A percentile compares a stretch with the other conserved stretches of the same genome.
Evolutionary conservation across 2,113 vertebrate genomes (phyloP).

Genomic region (Azemiops feae): DNA sequence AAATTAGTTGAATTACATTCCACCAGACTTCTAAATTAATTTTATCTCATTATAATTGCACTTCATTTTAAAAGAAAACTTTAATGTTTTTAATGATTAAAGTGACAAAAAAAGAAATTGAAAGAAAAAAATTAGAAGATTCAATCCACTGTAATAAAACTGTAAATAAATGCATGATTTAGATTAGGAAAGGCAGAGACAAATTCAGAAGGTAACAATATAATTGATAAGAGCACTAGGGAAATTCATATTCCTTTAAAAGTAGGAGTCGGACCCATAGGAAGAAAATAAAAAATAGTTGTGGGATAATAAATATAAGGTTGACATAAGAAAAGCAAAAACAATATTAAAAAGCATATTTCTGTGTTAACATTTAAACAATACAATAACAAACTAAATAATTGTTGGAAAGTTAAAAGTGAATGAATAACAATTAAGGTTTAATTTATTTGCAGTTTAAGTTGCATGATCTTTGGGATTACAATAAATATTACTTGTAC

Average conservation of each 20-base stretch:
- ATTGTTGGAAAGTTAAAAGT: not conserved
- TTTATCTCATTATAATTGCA: not conserved
- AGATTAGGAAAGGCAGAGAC: not conserved
- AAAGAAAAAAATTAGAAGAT: not conserved
- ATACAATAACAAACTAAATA: not conserved
- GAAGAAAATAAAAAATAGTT: not conserved
- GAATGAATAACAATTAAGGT: not conserved
- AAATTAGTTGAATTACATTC: not conserved
- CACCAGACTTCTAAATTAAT: constrained; percentile 42
- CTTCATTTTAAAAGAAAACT: not conserved
- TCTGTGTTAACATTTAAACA: not conserved
- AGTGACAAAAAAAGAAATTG: not conserved
- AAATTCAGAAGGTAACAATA: not conserved
- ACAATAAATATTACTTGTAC: not conserved
- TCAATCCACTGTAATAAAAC: not conserved
- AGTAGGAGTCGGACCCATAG: not conserved
- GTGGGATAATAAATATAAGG: not conserved
- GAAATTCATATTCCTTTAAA: not conserved
- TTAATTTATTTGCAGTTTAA: not conserved
- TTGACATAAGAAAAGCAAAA: not conserved
- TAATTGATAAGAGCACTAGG: not conserved
- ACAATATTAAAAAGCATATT: not conserved
- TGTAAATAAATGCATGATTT: not conserved
- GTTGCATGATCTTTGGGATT: not conserved
- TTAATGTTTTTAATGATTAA: not conserved